phyloP scores from a whole-genome alignment of 2,113 vertebrate genomes.

The Prunella fulvescens region DNA sequence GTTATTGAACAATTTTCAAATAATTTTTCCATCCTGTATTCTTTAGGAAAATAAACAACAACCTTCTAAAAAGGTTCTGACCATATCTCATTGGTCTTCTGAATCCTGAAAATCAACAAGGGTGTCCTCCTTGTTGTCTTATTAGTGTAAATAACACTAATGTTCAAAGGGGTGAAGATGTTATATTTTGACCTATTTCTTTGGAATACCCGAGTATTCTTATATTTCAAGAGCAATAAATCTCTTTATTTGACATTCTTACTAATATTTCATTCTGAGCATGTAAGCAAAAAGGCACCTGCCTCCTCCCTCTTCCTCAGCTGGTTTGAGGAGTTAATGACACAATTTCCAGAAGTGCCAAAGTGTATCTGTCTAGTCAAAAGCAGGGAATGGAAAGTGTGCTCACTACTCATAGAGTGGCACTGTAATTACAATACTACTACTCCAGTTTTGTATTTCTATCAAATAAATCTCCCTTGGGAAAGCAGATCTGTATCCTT shows the following conservation, averaged over 20 bases:
- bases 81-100: neutral
- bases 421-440: neutral
- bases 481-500: neutral
- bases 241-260: neutral
- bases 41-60: neutral
- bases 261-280: neutral
- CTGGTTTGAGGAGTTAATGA: neutral
- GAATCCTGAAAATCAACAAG: neutral
- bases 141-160: neutral
- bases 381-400: neutral
- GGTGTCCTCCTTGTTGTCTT: neutral
- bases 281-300: neutral
- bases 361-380: neutral
- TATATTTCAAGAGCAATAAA: neutral
- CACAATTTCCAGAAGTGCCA: neutral
- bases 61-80: neutral
- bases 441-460: neutral
- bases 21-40: neutral
- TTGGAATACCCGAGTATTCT: neutral
- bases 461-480: neutral
- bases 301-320: neutral
- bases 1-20: neutral
- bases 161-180: neutral
- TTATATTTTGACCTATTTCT: neutral
- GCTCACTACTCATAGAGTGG: neutral